Conservation (phyloP, 2,797 vertebrate genomes). For the Natrix natrix region DNA sequence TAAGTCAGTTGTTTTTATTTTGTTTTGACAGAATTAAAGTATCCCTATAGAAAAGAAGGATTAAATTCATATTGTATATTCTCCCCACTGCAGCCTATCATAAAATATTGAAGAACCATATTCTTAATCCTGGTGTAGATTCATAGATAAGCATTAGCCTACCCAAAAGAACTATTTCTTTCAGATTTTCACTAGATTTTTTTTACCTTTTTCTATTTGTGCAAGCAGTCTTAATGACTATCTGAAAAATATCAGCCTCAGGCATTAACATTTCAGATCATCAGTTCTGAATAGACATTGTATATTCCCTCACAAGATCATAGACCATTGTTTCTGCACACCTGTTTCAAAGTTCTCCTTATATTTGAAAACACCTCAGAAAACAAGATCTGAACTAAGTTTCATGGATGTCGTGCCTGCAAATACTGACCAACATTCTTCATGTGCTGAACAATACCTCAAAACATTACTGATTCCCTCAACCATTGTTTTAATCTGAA, state of each 20-base stretch:
- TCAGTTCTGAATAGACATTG: background rate
- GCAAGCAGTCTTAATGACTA: background rate
- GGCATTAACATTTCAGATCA: background rate
- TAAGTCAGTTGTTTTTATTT: background rate
- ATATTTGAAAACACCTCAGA: background rate
- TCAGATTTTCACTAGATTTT: background rate
- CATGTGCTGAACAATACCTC: background rate
- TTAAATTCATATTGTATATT: background rate
- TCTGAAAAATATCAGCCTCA: background rate
- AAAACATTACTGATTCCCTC: background rate
- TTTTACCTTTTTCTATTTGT: background rate
- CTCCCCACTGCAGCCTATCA: background rate
- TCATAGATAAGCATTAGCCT: background rate
- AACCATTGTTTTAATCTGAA: background rate
- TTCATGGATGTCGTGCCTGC: fast-evolving
- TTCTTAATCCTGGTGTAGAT: background rate
- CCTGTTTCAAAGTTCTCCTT: background rate
- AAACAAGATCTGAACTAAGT: background rate
- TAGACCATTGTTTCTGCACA: background rate
- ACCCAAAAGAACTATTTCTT: background rate
- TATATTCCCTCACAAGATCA: background rate
- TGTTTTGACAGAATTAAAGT: background rate
- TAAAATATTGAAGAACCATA: background rate
- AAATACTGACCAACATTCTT: background rate
- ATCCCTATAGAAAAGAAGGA: background rate